A percentile compares a stretch with the other conserved stretches of the same genome.
phyloP scores from a whole-genome alignment of 2,113 vertebrate species.

The Actenoides lindsayi region DNA sequence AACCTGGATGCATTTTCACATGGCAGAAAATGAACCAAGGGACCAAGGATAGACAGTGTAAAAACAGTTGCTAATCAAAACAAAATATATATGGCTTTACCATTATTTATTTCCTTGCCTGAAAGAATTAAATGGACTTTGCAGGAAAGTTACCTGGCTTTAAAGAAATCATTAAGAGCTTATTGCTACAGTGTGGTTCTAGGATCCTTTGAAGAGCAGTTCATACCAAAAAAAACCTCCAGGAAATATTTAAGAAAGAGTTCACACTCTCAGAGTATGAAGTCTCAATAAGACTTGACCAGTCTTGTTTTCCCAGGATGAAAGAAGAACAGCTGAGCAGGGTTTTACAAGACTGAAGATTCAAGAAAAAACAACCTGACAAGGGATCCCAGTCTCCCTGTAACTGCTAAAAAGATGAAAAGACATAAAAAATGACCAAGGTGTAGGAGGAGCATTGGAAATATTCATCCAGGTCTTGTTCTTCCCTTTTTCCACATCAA shows the following conservation, averaged over 20 bases:
- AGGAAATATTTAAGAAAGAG: neutral
- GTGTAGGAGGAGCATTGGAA: neutral
- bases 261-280: neutral
- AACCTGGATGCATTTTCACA: neutral
- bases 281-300: too few species aligned
- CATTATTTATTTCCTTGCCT: neutral
- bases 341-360: neutral
- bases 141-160: neutral
- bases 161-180: conserved; percentile 24
- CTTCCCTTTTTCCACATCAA: neutral
- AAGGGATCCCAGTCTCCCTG: neutral
- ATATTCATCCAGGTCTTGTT: neutral
- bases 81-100: neutral
- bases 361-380: neutral
- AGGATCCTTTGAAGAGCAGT: neutral
- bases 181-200: neutral
- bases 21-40: neutral
- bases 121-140: conserved; percentile 27
- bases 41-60: neutral
- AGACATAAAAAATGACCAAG: neutral
- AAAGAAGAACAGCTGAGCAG: neutral
- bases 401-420: neutral
- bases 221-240: neutral
- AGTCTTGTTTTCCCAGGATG: neutral
- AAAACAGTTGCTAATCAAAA: neutral